Evolutionary conservation across 2,113 vertebrate genomes (phyloP).

Genomic region (Peromyscus polionotus): DNA sequence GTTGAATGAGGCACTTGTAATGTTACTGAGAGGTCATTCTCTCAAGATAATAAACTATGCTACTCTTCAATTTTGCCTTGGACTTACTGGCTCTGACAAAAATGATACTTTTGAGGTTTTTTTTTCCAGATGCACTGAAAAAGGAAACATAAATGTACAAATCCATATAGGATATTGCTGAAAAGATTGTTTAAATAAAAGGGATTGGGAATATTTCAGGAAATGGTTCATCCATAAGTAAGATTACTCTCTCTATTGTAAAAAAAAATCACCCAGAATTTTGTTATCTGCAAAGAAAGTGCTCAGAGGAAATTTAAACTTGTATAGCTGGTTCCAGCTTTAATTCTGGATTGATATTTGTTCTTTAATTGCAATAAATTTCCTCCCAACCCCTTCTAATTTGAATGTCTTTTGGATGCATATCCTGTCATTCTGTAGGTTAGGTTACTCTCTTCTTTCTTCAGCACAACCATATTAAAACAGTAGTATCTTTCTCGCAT

Average conservation of each 20-base stretch:
- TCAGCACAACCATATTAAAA: background rate
- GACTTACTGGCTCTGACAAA: background rate
- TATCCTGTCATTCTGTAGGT: constrained; percentile 6
- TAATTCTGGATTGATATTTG: constrained; percentile 47
- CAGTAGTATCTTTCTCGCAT: background rate
- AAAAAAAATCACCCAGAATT: constrained; percentile 20
- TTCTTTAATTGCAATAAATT: constrained; percentile 58
- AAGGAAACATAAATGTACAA: constrained; percentile 16
- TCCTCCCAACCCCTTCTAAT: background rate
- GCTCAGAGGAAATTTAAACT: background rate
- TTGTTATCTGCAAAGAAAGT: constrained; percentile 44
- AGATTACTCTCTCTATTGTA: background rate
- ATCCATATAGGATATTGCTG: background rate
- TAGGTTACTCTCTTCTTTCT: constrained; percentile 4
- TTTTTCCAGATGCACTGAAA: background rate
- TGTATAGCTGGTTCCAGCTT: background rate
- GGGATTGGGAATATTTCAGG: background rate
- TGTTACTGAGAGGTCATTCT: background rate
- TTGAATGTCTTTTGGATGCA: background rate
- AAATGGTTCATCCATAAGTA: constrained; percentile 54
- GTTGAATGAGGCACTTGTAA: background rate
- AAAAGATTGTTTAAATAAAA: constrained; percentile 37
- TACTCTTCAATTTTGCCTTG: constrained; percentile 19
- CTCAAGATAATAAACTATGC: background rate
- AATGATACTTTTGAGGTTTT: background rate